A percentile compares a stretch with the other conserved stretches of the same genome.
phyloP scores from a whole-genome alignment of 2,888 invertebrate genomes.

The Coleophora flavipennella region DNA sequence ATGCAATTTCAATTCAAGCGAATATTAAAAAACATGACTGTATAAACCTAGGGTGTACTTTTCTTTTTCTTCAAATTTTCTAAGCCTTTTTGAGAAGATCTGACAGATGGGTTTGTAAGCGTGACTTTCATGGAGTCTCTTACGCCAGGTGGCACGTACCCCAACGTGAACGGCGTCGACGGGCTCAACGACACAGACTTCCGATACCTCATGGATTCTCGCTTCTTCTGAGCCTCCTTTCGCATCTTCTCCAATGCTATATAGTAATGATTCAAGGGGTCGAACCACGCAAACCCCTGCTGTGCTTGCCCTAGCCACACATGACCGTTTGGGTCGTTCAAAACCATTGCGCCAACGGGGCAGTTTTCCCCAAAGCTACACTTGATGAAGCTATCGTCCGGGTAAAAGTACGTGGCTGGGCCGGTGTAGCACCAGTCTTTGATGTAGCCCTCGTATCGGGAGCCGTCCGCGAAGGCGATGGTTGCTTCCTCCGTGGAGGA shows the following conservation, averaged over 20 bases:
- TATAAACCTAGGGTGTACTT: too few species aligned
- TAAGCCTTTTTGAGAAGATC: not conserved
- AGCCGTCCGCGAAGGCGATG: slow-evolving; percentile 57
- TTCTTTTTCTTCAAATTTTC: too few species aligned
- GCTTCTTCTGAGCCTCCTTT: slow-evolving; percentile 18
- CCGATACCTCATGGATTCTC: not conserved
- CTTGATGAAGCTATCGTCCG: slow-evolving; percentile 57
- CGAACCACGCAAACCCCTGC: slow-evolving; percentile 47
- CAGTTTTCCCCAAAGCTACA: slow-evolving; percentile 66
- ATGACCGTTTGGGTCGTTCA: slow-evolving; percentile 67
- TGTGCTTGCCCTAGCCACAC: slow-evolving; percentile 65
- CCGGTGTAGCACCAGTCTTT: slow-evolving; percentile 63
- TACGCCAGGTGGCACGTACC: too few species aligned
- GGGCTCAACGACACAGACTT: too few species aligned
- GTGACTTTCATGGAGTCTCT: not conserved
- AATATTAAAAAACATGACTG: too few species aligned
- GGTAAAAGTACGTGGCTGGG: slow-evolving; percentile 60
- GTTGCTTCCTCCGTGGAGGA: slow-evolving; percentile 35
- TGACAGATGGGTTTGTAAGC: not conserved
- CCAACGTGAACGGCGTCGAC: too few species aligned
- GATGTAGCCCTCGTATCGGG: slow-evolving; percentile 61
- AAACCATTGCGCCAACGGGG: slow-evolving; percentile 48
- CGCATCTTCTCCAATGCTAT: slow-evolving; percentile 37
- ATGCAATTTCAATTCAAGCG: too few species aligned
- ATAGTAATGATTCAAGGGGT: slow-evolving; percentile 57